Percentiles rank a stretch among this genome's conserved stretches.
Evolutionary conservation across 2,113 vertebrate genomes (phyloP).

Genomic region (Ailuropoda melanoleuca): DNA sequence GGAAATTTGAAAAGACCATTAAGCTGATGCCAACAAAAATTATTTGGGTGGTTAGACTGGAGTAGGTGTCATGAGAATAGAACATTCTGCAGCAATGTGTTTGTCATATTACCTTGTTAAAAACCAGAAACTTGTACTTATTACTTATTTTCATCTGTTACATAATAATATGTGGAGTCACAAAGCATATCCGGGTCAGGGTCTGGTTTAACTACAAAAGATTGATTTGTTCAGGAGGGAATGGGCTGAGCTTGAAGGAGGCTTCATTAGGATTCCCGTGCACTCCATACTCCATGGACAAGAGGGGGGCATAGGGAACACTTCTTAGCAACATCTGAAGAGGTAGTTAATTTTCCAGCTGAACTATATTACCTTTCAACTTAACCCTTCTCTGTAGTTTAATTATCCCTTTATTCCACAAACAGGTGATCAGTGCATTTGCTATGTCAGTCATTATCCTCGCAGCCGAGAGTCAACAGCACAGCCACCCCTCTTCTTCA

Average conservation of each 20-base stretch:
- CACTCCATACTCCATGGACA: not conserved
- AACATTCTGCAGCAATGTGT: not conserved
- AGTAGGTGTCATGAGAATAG: constrained; percentile 13
- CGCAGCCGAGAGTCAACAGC: not conserved
- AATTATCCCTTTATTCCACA: not conserved
- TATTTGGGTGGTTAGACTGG: not conserved
- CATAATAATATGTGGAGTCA: not conserved
- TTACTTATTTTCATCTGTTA: constrained; percentile 39
- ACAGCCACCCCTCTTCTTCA: not conserved
- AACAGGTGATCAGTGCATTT: constrained; percentile 6
- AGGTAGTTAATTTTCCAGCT: not conserved
- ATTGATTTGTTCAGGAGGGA: not conserved
- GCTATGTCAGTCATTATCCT: not conserved
- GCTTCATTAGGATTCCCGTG: not conserved
- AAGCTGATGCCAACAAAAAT: not conserved
- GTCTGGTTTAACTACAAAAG: not conserved
- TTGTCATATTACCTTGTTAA: not conserved
- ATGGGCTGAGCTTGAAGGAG: not conserved
- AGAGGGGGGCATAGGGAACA: not conserved
- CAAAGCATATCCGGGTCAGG: not conserved
- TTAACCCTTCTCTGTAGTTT: not conserved
- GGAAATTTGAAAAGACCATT: constrained; percentile 44
- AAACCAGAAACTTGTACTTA: not conserved
- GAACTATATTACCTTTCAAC: not conserved
- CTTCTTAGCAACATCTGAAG: not conserved